These are phyloP conservation scores for Dinoponera quadriceps DNA, from an alignment of 1,140 invertebrate genomes.

Conservation along the genomic window DNA sequence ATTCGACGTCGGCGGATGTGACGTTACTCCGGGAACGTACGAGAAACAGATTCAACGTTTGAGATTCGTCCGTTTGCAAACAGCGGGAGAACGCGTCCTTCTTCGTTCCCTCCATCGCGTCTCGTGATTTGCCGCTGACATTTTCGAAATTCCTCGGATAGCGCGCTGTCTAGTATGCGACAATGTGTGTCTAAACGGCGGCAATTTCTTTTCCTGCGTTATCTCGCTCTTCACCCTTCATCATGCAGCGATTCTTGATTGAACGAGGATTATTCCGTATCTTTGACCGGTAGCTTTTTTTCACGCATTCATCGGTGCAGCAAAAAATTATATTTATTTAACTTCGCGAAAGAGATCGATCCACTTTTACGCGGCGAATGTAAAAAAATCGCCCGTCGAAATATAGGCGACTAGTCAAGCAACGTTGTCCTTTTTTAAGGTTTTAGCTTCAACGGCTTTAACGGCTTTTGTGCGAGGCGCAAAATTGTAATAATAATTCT, in stretches of 20 bases:
- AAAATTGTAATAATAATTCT: conserved; percentile 31
- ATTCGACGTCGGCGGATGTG: neutral
- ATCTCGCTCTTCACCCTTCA: too few relatives aligned
- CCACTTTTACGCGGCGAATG: too few relatives aligned
- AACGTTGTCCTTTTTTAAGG: neutral
- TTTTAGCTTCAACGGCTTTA: neutral
- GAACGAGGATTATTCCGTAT: too few relatives aligned
- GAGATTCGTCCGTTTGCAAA: neutral
- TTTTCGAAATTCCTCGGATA: neutral
- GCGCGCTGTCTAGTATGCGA: neutral
- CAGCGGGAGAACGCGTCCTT: neutral
- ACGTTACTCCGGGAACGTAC: neutral
- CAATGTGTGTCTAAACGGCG: neutral
- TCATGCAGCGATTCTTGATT: too few relatives aligned
- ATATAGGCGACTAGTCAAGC: neutral
- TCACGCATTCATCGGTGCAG: too few relatives aligned
- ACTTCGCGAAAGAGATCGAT: too few relatives aligned
- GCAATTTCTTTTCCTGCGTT: neutral
- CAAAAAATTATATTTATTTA: too few relatives aligned
- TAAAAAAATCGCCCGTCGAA: neutral
- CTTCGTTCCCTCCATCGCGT: neutral
- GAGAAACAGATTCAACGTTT: conserved; percentile 39
- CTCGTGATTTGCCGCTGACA: neutral
- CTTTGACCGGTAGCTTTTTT: too few relatives aligned
- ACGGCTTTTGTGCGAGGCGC: neutral